Evolutionary conservation across 2,888 invertebrate species (phyloP).

Genomic region (Oithona nana): DNA sequence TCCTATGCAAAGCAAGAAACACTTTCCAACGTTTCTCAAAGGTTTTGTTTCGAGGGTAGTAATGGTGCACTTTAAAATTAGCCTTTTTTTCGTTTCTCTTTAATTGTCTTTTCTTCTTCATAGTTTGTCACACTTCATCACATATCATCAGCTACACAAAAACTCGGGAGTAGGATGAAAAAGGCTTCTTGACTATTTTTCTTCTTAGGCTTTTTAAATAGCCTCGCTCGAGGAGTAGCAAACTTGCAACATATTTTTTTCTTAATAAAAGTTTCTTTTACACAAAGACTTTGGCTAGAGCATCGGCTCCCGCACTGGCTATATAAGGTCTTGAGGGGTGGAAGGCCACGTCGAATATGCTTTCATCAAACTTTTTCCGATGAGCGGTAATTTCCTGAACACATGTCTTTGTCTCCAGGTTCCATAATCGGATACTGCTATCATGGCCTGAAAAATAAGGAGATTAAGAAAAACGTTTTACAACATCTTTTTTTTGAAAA

Average conservation of each 20-base stretch:
- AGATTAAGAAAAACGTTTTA: constrained; percentile 15
- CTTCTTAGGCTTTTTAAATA: too few species aligned
- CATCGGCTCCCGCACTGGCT: constrained; percentile 96
- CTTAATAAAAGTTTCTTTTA: constrained; percentile 27
- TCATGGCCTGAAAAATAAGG: constrained; percentile 33
- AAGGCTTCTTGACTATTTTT: too few species aligned
- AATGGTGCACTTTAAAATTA: too few species aligned
- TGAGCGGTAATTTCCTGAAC: constrained; percentile 99
- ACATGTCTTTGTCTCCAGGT: constrained; percentile 78
- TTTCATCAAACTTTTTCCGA: constrained; percentile 97
- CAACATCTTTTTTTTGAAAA: too few species aligned
- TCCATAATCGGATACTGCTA: constrained; percentile 39
- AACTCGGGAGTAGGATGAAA: background rate
- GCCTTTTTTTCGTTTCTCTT: too few species aligned
- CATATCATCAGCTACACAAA: too few species aligned
- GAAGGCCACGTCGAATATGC: constrained; percentile 96
- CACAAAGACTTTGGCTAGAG: constrained; percentile 95
- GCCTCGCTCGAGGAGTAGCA: background rate
- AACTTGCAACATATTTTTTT: background rate
- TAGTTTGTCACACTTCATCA: too few species aligned
- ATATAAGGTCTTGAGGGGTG: constrained; percentile 96
- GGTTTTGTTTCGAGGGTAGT: too few species aligned
- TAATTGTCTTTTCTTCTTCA: too few species aligned
- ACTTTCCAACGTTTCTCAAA: too few species aligned
- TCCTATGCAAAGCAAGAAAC: too few species aligned